These are phyloP conservation scores for Sipha flava DNA, from an alignment of 1,140 invertebrate species.

Conservation along the genomic window DNA sequence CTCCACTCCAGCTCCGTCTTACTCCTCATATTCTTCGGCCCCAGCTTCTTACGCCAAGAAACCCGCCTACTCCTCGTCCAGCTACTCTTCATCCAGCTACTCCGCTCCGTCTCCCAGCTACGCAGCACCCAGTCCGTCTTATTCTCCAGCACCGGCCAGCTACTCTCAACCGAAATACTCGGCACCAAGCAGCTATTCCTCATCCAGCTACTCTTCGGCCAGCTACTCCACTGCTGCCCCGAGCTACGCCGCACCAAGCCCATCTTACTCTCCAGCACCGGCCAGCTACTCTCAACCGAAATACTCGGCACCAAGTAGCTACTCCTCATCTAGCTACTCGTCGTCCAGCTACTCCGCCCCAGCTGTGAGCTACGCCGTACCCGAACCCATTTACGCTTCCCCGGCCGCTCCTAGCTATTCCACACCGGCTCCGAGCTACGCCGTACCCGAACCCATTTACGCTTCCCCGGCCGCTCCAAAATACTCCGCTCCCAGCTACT, in stretches of 20 bases:
- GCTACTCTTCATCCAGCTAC: too few species aligned
- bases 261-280: neutral
- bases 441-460: neutral
- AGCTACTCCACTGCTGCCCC: neutral
- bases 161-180: slow-evolving; percentile 12
- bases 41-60: neutral
- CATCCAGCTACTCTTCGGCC: slow-evolving; percentile 4
- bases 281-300: neutral
- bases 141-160: neutral
- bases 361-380: neutral
- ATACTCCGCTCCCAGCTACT: neutral
- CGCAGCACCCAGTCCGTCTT: neutral
- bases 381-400: neutral
- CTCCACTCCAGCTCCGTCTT: neutral
- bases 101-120: slow-evolving; percentile 3
- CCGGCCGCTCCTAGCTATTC: neutral
- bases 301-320: neutral
- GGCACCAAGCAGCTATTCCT: neutral
- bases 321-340: neutral
- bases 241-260: neutral
- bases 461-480: neutral
- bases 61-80: neutral
- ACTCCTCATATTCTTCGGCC: neutral
- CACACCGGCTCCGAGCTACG: neutral
- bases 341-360: neutral